A percentile compares a stretch with the other conserved stretches of the same genome.
Evolutionary conservation across 2,797 vertebrate genomes (phyloP).

Genomic region (Anniella stebbinsi): DNA sequence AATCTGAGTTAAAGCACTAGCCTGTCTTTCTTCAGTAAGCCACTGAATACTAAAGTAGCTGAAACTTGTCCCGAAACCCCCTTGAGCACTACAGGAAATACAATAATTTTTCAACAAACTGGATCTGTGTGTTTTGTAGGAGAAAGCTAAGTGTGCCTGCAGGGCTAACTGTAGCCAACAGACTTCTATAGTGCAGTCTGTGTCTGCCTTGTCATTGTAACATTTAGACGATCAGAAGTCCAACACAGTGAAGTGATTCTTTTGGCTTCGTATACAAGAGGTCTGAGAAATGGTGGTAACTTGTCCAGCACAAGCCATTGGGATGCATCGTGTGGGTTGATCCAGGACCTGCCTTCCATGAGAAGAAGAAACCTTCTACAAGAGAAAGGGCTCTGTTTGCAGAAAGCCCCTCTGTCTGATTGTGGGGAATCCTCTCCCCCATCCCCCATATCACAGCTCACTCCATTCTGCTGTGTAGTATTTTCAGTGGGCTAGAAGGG

Average conservation of each 20-base stretch:
- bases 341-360: no score
- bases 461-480: no score
- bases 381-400: no score
- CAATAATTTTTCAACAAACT: slow-evolving; percentile 10
- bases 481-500: no score
- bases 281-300: not conserved
- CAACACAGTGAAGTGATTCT: not conserved
- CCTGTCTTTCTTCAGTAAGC: slow-evolving; percentile 39
- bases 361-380: no score
- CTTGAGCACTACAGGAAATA: slow-evolving; percentile 28
- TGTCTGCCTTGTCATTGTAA: not conserved
- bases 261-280: not conserved
- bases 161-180: slow-evolving; percentile 38
- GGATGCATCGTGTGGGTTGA: no score
- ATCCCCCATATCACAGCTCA: no score
- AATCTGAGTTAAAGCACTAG: not conserved
- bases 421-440: no score
- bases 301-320: not conserved
- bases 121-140: slow-evolving; percentile 12
- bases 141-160: slow-evolving; percentile 10
- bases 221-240: slow-evolving; percentile 17
- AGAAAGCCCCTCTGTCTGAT: no score
- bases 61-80: slow-evolving; percentile 1
- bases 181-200: not conserved
- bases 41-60: slow-evolving; percentile 32